Evolutionary conservation across 1,140 invertebrate genomes (phyloP), one percentile per base, ranked within the genome.

Genomic region (Polypedilum pembai): DNA sequence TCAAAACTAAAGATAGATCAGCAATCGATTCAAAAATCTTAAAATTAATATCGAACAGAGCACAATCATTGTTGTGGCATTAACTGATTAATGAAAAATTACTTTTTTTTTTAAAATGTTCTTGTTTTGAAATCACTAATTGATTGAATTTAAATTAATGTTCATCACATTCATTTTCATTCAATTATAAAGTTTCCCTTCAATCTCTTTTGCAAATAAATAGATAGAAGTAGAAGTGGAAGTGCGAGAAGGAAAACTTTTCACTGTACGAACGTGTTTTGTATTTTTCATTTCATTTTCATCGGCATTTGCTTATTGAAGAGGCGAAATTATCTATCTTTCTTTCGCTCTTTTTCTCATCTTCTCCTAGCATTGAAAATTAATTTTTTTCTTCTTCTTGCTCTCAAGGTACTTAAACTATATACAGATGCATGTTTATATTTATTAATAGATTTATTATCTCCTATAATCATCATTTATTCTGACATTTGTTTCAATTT

Each of bases 61-160:
- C 24, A 33, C n/a, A n/a, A n/a, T n/a, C n/a, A n/a, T n/a, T n/a
- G n/a, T 33, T 33, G 24, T 33, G 24, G 24, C 45, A 56, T 8
- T n/a, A 56, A n/a, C n/a, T 4, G 17, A 69, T 20, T 18, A 20
- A 21, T 69, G 65, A 69, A 69, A 20, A 69, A 69, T 69, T 69
- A 69, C 65, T 69, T 10, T 18, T 69, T 10, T 18, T 69, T 56
- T 56, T 56, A 56, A 69, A 69, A 56, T 56, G 10, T 12, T 56
- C 65, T 5, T 69, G 65, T 69, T 69, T 69, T 69, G 65, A 69
- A 69, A 69, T 69, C 65, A 69, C 65, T 69, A 69, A 69, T 69
- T 69, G 65, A 69, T 69, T 69, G 65, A 69, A 69, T 20, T 69
- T 69, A 20, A 69, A 69, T 69, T 69, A 69, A 69, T 69, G 17